Evolutionary conservation across 2,888 invertebrate genomes (phyloP), one percentile per base, ranked within the genome.

Genomic region (Ptychoptera contaminata): DNA sequence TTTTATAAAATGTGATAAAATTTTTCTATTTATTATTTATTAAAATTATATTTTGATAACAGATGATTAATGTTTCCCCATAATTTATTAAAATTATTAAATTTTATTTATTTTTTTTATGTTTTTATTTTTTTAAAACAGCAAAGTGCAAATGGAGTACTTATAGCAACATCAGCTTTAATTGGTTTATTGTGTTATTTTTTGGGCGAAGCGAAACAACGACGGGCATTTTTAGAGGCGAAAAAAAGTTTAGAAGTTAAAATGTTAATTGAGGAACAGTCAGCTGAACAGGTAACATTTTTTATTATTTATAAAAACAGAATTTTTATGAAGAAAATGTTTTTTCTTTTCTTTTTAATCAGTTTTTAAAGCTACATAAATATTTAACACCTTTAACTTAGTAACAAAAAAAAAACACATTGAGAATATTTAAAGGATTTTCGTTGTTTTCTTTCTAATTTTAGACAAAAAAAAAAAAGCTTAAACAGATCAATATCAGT

Each of bases 211-310:
- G 79, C 81, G 52, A 87, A 90, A 64, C 91, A 91, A 58, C 74
- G 91, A 40, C 72, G 81, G 46, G 90, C 92, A 38, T 92, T 92
- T 61, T 70, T 85, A 49, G 90, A 92, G 65, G 91, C 92, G 5
- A 81, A 90, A 58, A 82, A 86, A 65, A 91, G 91, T 55, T 70
- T 93, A 51, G 85, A 88, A 58, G 87, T 91, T 53, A 92, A 91
- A 66, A 75, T 91, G 56, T 82, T 88, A 45, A 88, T 93, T 53
- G 92, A 93, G 65, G 88, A 92, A 60, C 90, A 92, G 64, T 87
- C 90, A 52, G 84, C 84, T 47, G 91, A 93, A 63, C 88, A 90
- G 78, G 88, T 87, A 57, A 55, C 54, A 46, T 30, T 8, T 8
- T 8, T 8, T 9, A 30, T 30, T 30, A 8, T 8, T 8, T 30